Base-by-base conservation (phyloP, 2,888 invertebrate species). In the Rotaria macrura region DNA sequence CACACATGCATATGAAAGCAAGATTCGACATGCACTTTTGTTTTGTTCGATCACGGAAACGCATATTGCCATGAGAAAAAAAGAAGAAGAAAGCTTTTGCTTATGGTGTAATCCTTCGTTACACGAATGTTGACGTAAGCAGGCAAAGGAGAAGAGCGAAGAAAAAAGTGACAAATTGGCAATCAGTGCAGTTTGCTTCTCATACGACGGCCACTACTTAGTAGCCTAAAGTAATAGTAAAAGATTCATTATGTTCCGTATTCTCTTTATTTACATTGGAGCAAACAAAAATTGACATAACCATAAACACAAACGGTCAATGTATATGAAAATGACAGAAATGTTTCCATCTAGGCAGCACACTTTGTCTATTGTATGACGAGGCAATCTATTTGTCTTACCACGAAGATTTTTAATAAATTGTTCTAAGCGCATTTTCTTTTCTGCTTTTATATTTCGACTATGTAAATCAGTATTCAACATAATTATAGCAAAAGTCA, bases 401-500 rank as follows among this genome's bases (percentile, higher is more conserved):
- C 93, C 97, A 88, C 96, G 93, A 72, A 97, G 92, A 92, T 98
- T 98, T 89, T 95, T 95, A 14, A 97, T 94, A 90, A 97, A 98
- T 91, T 97, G 97, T 88, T 97, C 96, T 84, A 95, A 92, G 87
- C 95, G 95, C 99, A 99, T 99, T 87, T 96, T 93, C 52, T 95
- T 93, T 89, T 97, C 96, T 43, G 89, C 88, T 88, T 97, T 97
- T 88, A 98, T 92, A 91, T 95, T 97, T 20, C 96, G 96, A 87
- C 96, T 97, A 91, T 99, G 98, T 84, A 98, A 93, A 91, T 99
- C 98, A 5, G 98, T 99, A 92, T 99, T 99, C 87, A 99, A 93
- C 97, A 99, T 97, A 91, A 99, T 97, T 90, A 98, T 96, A 85
- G 98, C 97, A 89, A 93, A 93, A 7, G 93, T 92, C 65, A 93